Evolutionary conservation across 2,113 vertebrate genomes (phyloP), one percentile per base, ranked within the genome.

Genomic region (Poeciliopsis turrubarensis): DNA sequence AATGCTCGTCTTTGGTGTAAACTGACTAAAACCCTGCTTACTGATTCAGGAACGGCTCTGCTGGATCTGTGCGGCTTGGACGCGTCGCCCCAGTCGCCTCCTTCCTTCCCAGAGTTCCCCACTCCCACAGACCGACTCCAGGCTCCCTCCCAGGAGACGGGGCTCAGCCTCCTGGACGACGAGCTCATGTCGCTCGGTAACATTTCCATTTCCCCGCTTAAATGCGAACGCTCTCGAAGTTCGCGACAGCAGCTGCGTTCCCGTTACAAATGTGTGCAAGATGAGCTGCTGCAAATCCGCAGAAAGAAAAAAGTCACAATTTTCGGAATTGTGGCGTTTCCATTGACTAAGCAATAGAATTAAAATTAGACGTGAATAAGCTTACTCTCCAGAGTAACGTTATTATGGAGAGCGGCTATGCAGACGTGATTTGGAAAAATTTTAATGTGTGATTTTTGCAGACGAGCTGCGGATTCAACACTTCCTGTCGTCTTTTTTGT

Each of bases 161-260:
- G 93, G 72, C 81, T 97, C 66, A 98, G 96, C 73, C 92, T 99
- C 80, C 95, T 99, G 26, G 98, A 99, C 12, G 98, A 99, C 22
- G 98, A 99, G 82, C 97, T 99, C 67, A 99, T 99, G 98, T 98
- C 97, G 67, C 94, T 99, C 65, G 97, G 98, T 95, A 90, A 92
- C 69, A 10, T 37, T 37, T 11, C 34, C 10, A 12, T 37, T 12
- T 37, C 10, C 34, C 10, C 10, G 10, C 10, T 12, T 2, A 14
- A 15, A 15, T 14, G 14, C 15, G 39, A 39, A 30, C 4, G 27
- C 17, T 63, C 31, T 30, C 0, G 9, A 31, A 22, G 19, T 65
- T 65, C 25, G 17, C 5, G 11, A 13, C 2, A 13, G 10, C 37
- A 34, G 9, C 34, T 34, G 9, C 34, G 34, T 34, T 34, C 34